These are phyloP conservation scores for Mixornis gularis DNA, from an alignment of 2,113 vertebrate species.

Conservation along the genomic window DNA sequence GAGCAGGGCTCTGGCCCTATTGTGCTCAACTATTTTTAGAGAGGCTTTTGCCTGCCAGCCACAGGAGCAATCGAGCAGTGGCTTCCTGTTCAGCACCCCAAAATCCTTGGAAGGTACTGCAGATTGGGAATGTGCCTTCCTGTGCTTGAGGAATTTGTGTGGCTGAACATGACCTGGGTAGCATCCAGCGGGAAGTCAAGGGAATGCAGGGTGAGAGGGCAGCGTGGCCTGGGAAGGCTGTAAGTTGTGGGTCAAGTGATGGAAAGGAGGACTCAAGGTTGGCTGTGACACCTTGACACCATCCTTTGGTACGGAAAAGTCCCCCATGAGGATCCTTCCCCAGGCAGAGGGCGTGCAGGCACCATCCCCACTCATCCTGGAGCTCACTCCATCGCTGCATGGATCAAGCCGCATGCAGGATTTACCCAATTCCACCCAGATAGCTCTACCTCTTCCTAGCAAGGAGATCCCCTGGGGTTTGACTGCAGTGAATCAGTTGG, in stretches of 20 bases:
- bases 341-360: background rate
- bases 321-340: background rate
- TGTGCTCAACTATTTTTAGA: slow-evolving; percentile 42
- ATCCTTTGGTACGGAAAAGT: background rate
- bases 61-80: accelerated
- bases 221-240: accelerated
- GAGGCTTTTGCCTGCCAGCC: background rate
- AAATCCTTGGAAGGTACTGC: background rate
- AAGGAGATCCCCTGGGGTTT: background rate
- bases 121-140: background rate
- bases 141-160: background rate
- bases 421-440: background rate
- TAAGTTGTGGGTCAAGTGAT: background rate
- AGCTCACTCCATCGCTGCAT: background rate
- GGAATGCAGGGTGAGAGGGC: background rate
- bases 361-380: background rate
- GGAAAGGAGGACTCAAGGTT: background rate
- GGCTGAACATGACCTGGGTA: accelerated
- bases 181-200: background rate
- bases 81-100: background rate
- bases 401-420: background rate
- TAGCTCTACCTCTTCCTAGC: background rate
- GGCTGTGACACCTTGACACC: background rate
- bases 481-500: background rate
- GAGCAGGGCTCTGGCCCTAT: slow-evolving; percentile 19